These are phyloP conservation scores for Artemia sinica DNA, from an alignment of 2,888 invertebrate genomes.

Conservation along the genomic window DNA sequence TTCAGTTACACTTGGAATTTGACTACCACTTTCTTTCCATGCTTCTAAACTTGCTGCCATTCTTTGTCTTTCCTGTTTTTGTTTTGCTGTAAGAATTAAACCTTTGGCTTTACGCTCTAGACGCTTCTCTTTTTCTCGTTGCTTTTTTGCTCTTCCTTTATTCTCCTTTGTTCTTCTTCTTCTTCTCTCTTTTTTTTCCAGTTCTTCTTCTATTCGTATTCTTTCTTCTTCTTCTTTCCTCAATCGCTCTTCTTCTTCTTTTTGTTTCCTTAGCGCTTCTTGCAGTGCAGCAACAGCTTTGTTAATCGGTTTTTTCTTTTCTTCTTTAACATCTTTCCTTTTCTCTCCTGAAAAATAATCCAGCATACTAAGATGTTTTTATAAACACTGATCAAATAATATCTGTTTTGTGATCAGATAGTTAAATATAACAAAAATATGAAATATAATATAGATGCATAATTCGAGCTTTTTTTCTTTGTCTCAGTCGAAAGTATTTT, in stretches of 20 bases:
- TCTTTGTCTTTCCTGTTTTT: conserved; percentile 72
- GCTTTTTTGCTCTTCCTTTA: conserved; percentile 50
- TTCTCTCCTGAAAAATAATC: conserved; percentile 25
- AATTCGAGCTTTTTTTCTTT: too few relatives aligned
- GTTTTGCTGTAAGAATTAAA: conserved; percentile 76
- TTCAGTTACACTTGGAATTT: conserved; percentile 34
- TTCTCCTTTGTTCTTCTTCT: conserved; percentile 45
- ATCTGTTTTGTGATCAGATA: too few relatives aligned
- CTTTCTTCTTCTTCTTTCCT: conserved; percentile 62
- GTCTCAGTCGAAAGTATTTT: too few relatives aligned
- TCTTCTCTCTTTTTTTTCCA: conserved; percentile 38
- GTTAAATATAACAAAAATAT: too few relatives aligned
- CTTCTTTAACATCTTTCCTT: conserved; percentile 30
- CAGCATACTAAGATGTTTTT: too few relatives aligned
- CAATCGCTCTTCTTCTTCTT: conserved; percentile 68
- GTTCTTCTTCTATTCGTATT: conserved; percentile 51
- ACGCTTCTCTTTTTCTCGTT: conserved; percentile 78
- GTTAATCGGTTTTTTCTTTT: conserved; percentile 52
- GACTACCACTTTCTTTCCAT: conserved; percentile 61
- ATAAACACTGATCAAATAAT: too few relatives aligned
- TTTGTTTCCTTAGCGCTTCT: conserved; percentile 66
- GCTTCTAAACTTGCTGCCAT: conserved; percentile 76
- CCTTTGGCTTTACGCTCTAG: conserved; percentile 90
- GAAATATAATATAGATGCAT: too few relatives aligned
- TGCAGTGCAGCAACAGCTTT: conserved; percentile 79